phyloP scores from a whole-genome alignment of 2,888 invertebrate species.

The Axea sp. region DNA sequence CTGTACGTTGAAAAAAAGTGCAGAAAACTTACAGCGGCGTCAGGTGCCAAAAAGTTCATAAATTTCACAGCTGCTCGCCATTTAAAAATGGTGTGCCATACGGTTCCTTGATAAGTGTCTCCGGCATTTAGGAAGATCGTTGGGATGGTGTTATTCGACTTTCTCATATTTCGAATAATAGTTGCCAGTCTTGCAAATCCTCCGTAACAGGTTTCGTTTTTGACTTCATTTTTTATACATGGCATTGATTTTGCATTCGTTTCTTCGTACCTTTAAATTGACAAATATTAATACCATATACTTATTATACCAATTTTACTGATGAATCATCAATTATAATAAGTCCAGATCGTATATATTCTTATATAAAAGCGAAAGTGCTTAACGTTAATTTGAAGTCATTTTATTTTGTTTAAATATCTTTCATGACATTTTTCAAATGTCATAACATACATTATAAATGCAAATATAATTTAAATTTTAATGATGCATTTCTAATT shows the following conservation, averaged over 20 bases:
- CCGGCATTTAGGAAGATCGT: slow-evolving; percentile 94
- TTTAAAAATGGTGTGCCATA: slow-evolving; percentile 91
- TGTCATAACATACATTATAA: too few relatives aligned
- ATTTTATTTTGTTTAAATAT: too few relatives aligned
- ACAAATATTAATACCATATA: too few relatives aligned
- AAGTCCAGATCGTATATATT: too few relatives aligned
- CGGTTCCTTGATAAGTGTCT: slow-evolving; percentile 93
- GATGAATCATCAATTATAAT: too few relatives aligned
- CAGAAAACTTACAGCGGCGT: slow-evolving; percentile 87
- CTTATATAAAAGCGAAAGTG: too few relatives aligned
- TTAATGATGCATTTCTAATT: too few relatives aligned
- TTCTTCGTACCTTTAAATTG: slow-evolving; percentile 90
- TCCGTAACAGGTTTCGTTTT: slow-evolving; percentile 87
- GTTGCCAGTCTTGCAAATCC: slow-evolving; percentile 90
- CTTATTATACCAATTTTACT: too few relatives aligned
- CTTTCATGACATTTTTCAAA: too few relatives aligned
- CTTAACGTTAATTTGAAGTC: too few relatives aligned
- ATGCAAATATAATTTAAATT: too few relatives aligned
- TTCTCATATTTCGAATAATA: slow-evolving; percentile 83
- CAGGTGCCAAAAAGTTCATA: slow-evolving; percentile 88
- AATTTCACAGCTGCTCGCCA: slow-evolving; percentile 89
- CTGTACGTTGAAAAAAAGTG: too few relatives aligned
- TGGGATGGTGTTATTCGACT: slow-evolving; percentile 81
- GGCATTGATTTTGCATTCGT: slow-evolving; percentile 85
- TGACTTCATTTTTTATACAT: slow-evolving; percentile 79